Evolutionary conservation across 2,113 vertebrate genomes (phyloP).

Genomic region (Papio anubis): DNA sequence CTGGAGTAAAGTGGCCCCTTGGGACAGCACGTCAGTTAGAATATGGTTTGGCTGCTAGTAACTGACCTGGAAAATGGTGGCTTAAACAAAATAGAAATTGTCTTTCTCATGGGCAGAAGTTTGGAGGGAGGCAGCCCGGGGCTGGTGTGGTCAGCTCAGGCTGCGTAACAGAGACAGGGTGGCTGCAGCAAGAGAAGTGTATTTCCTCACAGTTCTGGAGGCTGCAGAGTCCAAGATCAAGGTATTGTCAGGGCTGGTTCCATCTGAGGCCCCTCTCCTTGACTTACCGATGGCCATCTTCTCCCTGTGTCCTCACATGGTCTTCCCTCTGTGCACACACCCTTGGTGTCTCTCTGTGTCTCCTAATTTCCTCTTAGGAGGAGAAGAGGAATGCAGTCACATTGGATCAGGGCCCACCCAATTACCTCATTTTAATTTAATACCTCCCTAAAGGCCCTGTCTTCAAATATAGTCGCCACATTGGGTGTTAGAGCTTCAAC

Average conservation of each 20-base stretch:
- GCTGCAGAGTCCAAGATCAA: background rate
- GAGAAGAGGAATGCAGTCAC: background rate
- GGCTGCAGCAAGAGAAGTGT: background rate
- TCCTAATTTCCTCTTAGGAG: background rate
- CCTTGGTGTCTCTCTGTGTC: background rate
- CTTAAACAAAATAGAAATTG: background rate
- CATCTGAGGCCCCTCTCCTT: background rate
- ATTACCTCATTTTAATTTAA: background rate
- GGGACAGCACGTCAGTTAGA: background rate
- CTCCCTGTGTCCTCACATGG: background rate
- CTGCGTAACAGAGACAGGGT: background rate
- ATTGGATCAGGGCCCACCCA: background rate
- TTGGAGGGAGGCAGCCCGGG: background rate
- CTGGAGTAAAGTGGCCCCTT: background rate
- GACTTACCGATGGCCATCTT: background rate
- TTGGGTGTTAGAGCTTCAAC: background rate
- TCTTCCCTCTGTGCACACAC: background rate
- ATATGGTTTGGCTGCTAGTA: background rate
- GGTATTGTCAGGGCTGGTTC: background rate
- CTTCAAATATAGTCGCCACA: background rate
- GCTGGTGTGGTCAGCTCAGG: background rate
- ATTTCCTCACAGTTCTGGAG: background rate
- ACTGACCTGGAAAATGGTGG: background rate
- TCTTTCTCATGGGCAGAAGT: background rate
- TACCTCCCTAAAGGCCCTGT: background rate